Conservation (phyloP, 2,797 vertebrate genomes). For the Vespertilio murinus region DNA sequence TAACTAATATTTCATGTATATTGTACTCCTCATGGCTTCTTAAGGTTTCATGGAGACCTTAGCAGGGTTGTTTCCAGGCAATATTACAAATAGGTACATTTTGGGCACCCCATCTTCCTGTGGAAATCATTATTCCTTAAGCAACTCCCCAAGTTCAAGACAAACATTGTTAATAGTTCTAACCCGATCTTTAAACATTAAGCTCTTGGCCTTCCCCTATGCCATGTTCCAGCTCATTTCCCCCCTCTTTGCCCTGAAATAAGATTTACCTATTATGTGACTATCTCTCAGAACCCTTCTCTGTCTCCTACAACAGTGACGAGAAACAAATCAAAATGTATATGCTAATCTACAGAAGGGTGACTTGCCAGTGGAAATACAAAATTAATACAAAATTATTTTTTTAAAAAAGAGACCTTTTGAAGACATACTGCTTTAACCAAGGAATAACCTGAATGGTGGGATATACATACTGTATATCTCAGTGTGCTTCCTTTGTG, state of each 20-base stretch:
- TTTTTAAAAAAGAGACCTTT: not conserved
- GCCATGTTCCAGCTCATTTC: not conserved
- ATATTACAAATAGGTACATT: not conserved
- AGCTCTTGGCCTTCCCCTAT: not conserved
- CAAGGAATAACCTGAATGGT: not conserved
- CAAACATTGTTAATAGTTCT: not conserved
- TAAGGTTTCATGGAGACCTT: not conserved
- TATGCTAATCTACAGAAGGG: not conserved
- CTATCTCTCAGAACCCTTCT: not conserved
- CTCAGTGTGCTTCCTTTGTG: not conserved
- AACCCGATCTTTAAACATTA: not conserved
- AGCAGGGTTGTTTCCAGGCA: not conserved
- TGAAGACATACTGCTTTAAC: not conserved
- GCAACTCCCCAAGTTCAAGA: not conserved
- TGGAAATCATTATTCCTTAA: not conserved
- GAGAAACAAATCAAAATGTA: conserved; percentile 29
- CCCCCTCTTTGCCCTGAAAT: not conserved
- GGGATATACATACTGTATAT: no score
- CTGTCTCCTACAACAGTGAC: not conserved
- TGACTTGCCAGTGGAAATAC: not conserved
- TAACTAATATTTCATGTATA: not conserved
- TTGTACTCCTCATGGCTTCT: not conserved
- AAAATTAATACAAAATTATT: no score
- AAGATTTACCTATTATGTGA: not conserved
- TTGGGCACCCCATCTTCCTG: not conserved